A percentile compares a stretch with the other conserved stretches of the same genome.
Conservation (phyloP, 2,888 invertebrate genomes). For the Tetropium fuscum region DNA sequence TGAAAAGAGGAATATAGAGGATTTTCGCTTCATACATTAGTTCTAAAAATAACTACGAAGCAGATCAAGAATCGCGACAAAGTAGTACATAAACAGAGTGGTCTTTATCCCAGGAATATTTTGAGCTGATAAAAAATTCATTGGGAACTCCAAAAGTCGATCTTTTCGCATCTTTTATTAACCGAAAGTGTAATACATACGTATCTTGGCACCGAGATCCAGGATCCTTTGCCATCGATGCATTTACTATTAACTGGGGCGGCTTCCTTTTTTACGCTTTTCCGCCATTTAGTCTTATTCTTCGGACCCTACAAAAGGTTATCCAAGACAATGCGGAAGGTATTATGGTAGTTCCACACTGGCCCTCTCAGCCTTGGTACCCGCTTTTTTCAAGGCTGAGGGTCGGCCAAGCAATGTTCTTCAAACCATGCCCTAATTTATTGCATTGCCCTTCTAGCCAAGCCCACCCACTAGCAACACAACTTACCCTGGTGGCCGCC, state of each 20-base stretch:
- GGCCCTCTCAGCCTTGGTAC: constrained; percentile 31
- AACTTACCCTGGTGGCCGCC: constrained; percentile 34
- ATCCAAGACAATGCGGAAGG: constrained; percentile 26
- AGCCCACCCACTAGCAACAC: constrained; percentile 20
- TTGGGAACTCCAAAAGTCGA: constrained; percentile 41
- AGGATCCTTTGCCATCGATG: constrained; percentile 23
- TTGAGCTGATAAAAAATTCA: constrained; percentile 1
- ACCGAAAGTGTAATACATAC: constrained; percentile 45
- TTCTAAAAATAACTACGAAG: not conserved
- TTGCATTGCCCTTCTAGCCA: constrained; percentile 24
- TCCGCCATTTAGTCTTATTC: constrained; percentile 25
- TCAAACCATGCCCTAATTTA: constrained; percentile 23
- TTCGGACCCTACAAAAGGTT: constrained; percentile 42
- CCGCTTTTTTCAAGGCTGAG: constrained; percentile 23
- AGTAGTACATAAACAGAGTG: not conserved
- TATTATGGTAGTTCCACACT: constrained; percentile 28
- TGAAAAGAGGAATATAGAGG: not conserved
- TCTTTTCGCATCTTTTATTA: constrained; percentile 45
- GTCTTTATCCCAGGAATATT: not conserved
- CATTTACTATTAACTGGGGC: constrained; percentile 30
- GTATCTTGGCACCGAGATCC: constrained; percentile 34
- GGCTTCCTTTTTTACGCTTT: constrained; percentile 31
- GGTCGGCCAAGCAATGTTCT: constrained; percentile 12
- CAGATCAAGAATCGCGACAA: not conserved
- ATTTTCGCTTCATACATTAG: not conserved